These are phyloP conservation scores for Strigamia maritima DNA, from an alignment of 2,888 invertebrate genomes.

Conservation along the genomic window DNA sequence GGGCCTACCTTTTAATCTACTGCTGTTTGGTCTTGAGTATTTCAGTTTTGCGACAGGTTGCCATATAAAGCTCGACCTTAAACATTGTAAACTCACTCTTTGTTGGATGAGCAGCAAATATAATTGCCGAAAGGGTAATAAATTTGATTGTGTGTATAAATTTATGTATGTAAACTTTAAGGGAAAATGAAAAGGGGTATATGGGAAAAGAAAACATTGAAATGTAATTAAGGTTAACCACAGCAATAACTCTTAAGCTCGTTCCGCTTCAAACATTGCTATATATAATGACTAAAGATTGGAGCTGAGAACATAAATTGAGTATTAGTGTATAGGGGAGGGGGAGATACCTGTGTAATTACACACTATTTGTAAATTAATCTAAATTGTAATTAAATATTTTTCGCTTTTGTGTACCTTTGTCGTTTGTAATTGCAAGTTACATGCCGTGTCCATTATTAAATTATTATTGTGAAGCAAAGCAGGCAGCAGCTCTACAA, in stretches of 20 bases:
- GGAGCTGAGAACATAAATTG: not conserved
- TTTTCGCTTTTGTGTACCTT: not conserved
- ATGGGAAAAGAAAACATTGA: not conserved
- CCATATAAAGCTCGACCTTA: too few relatives aligned
- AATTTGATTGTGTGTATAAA: too few relatives aligned
- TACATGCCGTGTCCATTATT: not conserved
- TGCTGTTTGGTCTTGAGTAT: too few relatives aligned
- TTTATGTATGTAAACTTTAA: not conserved
- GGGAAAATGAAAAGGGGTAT: not conserved
- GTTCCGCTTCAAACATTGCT: not conserved
- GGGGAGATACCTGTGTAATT: slow-evolving; percentile 6
- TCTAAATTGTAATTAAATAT: not conserved
- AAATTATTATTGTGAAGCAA: not conserved
- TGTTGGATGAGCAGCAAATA: too few relatives aligned
- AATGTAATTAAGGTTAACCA: slow-evolving; percentile 26
- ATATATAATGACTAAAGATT: too few relatives aligned
- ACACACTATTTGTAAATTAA: not conserved
- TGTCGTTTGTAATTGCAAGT: slow-evolving; percentile 13
- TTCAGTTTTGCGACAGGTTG: too few relatives aligned
- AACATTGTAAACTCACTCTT: too few relatives aligned
- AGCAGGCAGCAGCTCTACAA: slow-evolving; percentile 9
- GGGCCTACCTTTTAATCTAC: too few relatives aligned
- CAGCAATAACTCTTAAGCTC: slow-evolving; percentile 5
- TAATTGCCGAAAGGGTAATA: not conserved
- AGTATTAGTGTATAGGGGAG: not conserved